Evolutionary conservation across 2,113 vertebrate species (phyloP).

Genomic region (Gallinago paraguaiae): DNA sequence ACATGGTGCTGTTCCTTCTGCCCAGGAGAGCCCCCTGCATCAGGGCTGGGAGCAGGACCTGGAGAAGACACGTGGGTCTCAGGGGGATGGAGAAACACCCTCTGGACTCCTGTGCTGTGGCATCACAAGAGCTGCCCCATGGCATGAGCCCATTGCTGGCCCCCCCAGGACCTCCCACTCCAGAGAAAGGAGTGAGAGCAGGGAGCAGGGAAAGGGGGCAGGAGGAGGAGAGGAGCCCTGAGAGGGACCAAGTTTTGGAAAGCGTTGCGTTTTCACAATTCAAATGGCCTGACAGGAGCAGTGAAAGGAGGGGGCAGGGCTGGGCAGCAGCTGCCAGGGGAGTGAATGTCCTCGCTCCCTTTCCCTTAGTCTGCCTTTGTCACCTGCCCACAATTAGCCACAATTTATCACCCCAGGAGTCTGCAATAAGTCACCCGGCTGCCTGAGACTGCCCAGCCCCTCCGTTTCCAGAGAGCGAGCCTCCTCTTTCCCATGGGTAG

Average conservation of each 20-base stretch:
- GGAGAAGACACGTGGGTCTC: neutral
- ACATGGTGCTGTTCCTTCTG: neutral
- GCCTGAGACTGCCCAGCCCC: neutral
- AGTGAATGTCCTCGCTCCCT: constrained; percentile 2
- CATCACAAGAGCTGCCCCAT: neutral
- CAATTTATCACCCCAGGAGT: constrained; percentile 54
- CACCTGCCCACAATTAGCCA: constrained; percentile 61
- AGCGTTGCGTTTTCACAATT: neutral
- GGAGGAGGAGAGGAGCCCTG: neutral
- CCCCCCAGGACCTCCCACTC: neutral
- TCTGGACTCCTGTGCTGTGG: rapidly evolving
- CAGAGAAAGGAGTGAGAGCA: neutral
- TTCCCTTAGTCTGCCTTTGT: constrained; percentile 51
- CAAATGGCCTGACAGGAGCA: constrained; percentile 38
- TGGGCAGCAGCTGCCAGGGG: constrained; percentile 52
- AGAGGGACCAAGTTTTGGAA: constrained; percentile 2
- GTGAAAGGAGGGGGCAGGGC: constrained; percentile 36
- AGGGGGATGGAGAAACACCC: neutral
- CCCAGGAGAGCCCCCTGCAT: neutral
- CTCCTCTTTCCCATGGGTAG: constrained; percentile 34
- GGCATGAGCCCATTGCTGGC: neutral
- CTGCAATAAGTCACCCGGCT: constrained; percentile 41
- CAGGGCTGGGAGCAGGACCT: neutral
- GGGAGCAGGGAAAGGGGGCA: neutral
- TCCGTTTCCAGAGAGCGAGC: neutral